A percentile compares a stretch with the other conserved stretches of the same genome.
Evolutionary conservation across 2,797 vertebrate species (phyloP).

Genomic region (Craterocephalus amniculus): DNA sequence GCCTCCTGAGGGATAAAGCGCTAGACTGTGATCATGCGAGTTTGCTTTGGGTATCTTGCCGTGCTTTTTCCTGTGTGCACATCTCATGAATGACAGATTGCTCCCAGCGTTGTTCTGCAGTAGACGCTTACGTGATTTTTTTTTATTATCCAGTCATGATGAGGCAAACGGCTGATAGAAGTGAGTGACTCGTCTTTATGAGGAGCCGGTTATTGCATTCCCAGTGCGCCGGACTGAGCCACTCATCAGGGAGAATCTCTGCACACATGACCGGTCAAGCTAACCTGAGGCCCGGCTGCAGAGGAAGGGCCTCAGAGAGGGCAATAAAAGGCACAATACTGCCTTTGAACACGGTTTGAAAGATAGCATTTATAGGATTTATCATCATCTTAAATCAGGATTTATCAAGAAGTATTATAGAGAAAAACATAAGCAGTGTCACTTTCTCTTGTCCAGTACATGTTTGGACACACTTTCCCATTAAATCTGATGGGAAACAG

Average conservation of each 20-base stretch:
- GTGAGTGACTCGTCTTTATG: slow-evolving; percentile 66
- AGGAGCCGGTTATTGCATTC: slow-evolving; percentile 75
- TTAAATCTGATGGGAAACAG: no score
- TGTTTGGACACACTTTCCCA: no score
- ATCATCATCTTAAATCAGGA: slow-evolving; percentile 25
- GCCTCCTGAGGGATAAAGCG: slow-evolving; percentile 45
- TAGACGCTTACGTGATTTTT: slow-evolving; percentile 41
- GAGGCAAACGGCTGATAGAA: slow-evolving; percentile 42
- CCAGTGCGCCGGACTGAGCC: slow-evolving; percentile 49
- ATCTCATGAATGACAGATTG: slow-evolving; percentile 57
- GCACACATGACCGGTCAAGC: slow-evolving; percentile 74
- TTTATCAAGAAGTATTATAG: slow-evolving; percentile 14
- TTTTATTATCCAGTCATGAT: slow-evolving; percentile 63
- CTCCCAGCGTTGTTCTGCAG: slow-evolving; percentile 27
- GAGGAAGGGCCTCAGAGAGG: slow-evolving; percentile 50
- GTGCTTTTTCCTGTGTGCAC: slow-evolving; percentile 49
- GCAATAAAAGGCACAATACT: slow-evolving; percentile 64
- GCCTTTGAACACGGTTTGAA: slow-evolving; percentile 52
- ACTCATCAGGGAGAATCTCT: slow-evolving; percentile 64
- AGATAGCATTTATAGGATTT: slow-evolving; percentile 25
- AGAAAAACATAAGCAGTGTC: not conserved
- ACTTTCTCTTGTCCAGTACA: not conserved
- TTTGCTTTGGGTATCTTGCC: slow-evolving; percentile 56
- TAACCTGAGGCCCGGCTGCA: slow-evolving; percentile 46
- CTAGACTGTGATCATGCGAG: slow-evolving; percentile 30